Evolutionary conservation across 2,797 vertebrate genomes (phyloP).

Genomic region (Fistularia commersonii): DNA sequence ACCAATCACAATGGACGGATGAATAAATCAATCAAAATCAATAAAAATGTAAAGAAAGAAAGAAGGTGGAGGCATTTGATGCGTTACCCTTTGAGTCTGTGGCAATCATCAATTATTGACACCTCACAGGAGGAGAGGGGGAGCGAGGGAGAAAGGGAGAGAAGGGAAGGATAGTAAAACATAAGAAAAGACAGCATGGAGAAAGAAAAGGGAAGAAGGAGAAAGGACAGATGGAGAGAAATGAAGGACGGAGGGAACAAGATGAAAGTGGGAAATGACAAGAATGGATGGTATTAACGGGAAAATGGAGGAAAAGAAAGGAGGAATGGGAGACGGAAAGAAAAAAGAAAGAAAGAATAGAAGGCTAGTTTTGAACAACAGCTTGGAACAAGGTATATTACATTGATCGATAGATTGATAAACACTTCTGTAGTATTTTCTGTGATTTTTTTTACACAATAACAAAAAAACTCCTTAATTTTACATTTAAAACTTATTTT

Average conservation of each 20-base stretch:
- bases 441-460: too few relatives aligned
- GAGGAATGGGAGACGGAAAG: too few relatives aligned
- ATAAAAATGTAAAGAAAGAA: conserved; percentile 13
- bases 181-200: conserved; percentile 24
- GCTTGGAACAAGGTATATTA: too few relatives aligned
- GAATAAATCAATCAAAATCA: conserved; percentile 32
- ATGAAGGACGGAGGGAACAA: conserved; percentile 1
- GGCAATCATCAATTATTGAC: conserved; percentile 82
- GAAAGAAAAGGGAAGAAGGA: conserved; percentile 8
- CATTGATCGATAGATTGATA: too few relatives aligned
- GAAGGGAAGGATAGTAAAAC: conserved; percentile 57
- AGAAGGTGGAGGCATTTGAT: conserved; percentile 62
- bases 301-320: too few relatives aligned
- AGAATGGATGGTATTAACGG: too few relatives aligned
- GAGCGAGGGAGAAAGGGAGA: conserved; percentile 69
- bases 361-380: too few relatives aligned
- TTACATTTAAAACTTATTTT: too few relatives aligned
- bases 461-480: too few relatives aligned
- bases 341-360: too few relatives aligned
- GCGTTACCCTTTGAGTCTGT: conserved; percentile 81
- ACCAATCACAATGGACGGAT: conserved; percentile 32
- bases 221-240: conserved; percentile 5
- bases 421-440: too few relatives aligned
- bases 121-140: too few relatives aligned
- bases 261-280: not conserved